phyloP scores from a whole-genome alignment of 2,797 vertebrate genomes.

The Furcifer pardalis region DNA sequence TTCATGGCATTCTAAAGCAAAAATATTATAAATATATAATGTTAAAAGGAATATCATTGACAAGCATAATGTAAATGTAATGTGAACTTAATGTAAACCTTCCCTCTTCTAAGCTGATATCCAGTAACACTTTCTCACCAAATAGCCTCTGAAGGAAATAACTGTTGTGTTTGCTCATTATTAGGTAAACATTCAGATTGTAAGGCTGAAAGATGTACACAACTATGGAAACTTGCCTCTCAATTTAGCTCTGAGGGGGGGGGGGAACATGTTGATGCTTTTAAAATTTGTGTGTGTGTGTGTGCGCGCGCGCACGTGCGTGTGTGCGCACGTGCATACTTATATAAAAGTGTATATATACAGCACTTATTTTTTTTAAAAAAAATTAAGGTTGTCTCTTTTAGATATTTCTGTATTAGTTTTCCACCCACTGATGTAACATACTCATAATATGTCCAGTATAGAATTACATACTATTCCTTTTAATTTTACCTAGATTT shows the following conservation, averaged over 20 bases:
- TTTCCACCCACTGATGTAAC: not conserved
- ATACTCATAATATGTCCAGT: not conserved
- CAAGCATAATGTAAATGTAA: not conserved
- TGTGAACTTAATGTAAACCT: not conserved
- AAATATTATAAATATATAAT: too few species aligned
- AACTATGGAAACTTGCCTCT: not conserved
- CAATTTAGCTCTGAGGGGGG: not conserved
- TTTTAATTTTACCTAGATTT: not conserved
- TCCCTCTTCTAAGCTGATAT: not conserved
- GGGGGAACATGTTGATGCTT: not conserved
- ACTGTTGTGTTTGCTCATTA: not conserved
- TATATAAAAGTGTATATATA: too few species aligned
- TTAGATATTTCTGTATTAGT: constrained; percentile 4
- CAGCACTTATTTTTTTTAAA: too few species aligned
- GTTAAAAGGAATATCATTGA: not conserved
- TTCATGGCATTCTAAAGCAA: too few species aligned
- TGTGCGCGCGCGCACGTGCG: too few species aligned
- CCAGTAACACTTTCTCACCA: not conserved
- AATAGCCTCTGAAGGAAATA: not conserved
- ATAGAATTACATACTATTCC: not conserved
- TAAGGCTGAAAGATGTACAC: not conserved
- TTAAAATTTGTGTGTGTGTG: too few species aligned
- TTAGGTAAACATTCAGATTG: not conserved
- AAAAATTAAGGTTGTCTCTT: too few species aligned
- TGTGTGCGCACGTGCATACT: too few species aligned